phyloP scores from a whole-genome alignment of 1,140 invertebrate species.

The Sitodiplosis mosellana region DNA sequence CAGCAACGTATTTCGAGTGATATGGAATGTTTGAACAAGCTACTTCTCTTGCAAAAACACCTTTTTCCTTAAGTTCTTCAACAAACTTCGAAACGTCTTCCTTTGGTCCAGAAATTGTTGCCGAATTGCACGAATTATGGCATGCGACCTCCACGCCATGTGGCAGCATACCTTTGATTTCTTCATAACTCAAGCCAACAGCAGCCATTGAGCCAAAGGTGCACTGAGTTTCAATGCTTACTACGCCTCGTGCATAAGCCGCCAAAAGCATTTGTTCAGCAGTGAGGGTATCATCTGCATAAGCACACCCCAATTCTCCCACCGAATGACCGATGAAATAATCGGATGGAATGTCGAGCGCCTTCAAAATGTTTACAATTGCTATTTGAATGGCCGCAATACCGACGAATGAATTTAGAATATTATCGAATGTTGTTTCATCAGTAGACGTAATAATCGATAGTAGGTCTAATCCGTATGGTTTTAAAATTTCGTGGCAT shows the following conservation, averaged over 20 bases:
- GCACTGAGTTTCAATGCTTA: constrained; percentile 59
- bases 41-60: constrained; percentile 67
- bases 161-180: constrained; percentile 41
- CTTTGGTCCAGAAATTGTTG: constrained; percentile 64
- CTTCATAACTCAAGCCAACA: constrained; percentile 42
- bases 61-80: constrained; percentile 41
- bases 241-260: constrained; percentile 69
- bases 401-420: constrained; percentile 74
- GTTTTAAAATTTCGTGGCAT: constrained; percentile 50
- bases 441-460: constrained; percentile 58
- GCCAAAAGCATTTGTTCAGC: constrained; percentile 65
- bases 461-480: constrained; percentile 59
- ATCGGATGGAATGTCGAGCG: constrained; percentile 55
- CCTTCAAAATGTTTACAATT: constrained; percentile 54
- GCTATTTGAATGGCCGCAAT: constrained; percentile 81
- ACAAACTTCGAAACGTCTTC: constrained; percentile 51
- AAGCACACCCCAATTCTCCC: constrained; percentile 71
- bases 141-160: constrained; percentile 60
- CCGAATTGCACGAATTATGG: neutral
- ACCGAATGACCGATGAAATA: constrained; percentile 76
- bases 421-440: constrained; percentile 57
- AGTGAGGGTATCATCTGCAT: constrained; percentile 71
- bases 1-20: constrained; percentile 61
- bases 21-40: constrained; percentile 69
- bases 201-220: constrained; percentile 70